phyloP scores from a whole-genome alignment of 2,797 vertebrate genomes.

The Cygnus olor region DNA sequence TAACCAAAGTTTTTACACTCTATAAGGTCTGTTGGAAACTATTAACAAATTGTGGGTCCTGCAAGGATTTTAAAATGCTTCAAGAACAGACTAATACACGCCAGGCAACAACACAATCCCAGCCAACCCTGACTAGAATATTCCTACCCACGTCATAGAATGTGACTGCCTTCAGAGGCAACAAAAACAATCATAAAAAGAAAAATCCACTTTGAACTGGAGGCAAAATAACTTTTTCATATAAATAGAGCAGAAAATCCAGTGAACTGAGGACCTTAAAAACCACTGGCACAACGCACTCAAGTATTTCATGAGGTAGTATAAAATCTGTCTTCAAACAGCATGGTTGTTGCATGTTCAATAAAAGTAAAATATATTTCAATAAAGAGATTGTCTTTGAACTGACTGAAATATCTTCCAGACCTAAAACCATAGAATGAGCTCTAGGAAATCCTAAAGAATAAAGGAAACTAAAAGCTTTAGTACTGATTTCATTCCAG shows the following conservation, averaged over 20 bases:
- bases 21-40: not conserved
- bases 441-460: not conserved
- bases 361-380: constrained; percentile 29
- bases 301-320: not conserved
- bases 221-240: not conserved
- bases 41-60: not conserved
- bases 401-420: not conserved
- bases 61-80: not conserved
- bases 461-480: not conserved
- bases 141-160: not conserved
- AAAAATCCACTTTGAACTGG: not conserved
- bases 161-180: not conserved
- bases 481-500: not conserved
- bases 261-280: constrained; percentile 15
- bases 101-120: not conserved
- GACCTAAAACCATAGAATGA: not conserved
- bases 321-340: constrained; percentile 29
- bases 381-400: constrained; percentile 4
- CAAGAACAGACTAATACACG: not conserved
- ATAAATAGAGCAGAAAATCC: not conserved
- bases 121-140: not conserved
- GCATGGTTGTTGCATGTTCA: not conserved
- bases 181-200: constrained; percentile 15
- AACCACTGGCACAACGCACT: not conserved
- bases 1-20: not conserved